Base-by-base conservation (phyloP, 2,113 vertebrate species). In the Odocoileus virginianus region DNA sequence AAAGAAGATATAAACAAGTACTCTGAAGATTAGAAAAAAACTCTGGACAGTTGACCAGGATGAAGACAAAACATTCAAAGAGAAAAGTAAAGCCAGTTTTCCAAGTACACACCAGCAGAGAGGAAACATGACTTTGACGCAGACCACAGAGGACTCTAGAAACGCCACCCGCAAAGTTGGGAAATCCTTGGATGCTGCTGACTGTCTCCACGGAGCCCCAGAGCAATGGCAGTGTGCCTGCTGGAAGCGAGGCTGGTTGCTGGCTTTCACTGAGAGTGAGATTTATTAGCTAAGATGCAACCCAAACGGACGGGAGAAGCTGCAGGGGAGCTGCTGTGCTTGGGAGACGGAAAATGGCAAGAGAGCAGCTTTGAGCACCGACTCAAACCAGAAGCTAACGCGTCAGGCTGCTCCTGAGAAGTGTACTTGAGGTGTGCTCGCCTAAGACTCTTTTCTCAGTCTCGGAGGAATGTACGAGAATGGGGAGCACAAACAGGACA, bases 41-140 rank as follows among this genome's bases (percentile, higher is more conserved):
- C 85, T 84, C 40, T 81, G 21, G 36, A 95, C 50, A 82, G 40
- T 12, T 97, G 89, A 58, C 36, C 15, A 50, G 12, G 36, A 81
- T 45, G 67, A 94, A 45, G 45, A 92, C 43, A 76, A 95, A 58
- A 94, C 6, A 60, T 5, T 52, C 43, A 78, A 52, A 4, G 30
- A 93, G 47, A 60, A 76, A 89, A 95, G 47, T 15, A n/a, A 87
- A 96, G 74, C 64, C 87, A 94, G 76, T 67, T 96, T 95, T 84
- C 74, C 58, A 47, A 40, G 61, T 79, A 78, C 45, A 57, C 4
- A 30, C 12, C 78, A 36, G 74, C 81, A 61, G 19, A 81, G 40
- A 92, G 87, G 60, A 57, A 81, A 64, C 21, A 47, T 6, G 0
- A 12, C 50, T 64, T 89, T 52, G 86, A 85, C 2, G 7, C 58